Evolutionary conservation across 2,797 vertebrate genomes (phyloP).

Genomic region (Jordanella pulchra): DNA sequence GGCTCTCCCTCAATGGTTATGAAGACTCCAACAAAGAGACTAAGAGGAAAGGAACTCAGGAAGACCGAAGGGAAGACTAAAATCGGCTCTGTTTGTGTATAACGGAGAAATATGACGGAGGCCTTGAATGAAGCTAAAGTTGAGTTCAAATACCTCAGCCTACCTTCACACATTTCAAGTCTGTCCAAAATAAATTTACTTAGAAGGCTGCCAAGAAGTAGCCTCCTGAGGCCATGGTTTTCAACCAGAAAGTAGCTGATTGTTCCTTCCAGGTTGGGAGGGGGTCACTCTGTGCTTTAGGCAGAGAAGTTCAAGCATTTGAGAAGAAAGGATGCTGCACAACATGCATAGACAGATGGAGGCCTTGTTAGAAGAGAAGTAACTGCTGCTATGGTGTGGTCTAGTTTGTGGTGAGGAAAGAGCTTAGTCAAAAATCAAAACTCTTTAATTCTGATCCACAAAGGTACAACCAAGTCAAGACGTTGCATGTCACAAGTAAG

Average conservation of each 20-base stretch:
- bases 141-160: slow-evolving; percentile 59
- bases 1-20: slow-evolving; percentile 66
- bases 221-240: background rate
- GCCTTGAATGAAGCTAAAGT: slow-evolving; percentile 59
- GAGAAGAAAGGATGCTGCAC: background rate
- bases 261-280: too few relatives aligned
- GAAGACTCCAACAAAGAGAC: slow-evolving; percentile 61
- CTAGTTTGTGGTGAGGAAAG: too few relatives aligned
- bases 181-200: slow-evolving; percentile 26
- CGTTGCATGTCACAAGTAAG: too few relatives aligned
- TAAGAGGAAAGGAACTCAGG: slow-evolving; percentile 46
- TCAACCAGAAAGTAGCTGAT: too few relatives aligned
- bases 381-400: too few relatives aligned
- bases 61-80: slow-evolving; percentile 30
- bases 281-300: background rate
- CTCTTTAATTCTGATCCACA: too few relatives aligned
- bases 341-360: background rate
- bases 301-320: background rate
- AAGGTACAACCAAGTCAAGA: too few relatives aligned
- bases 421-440: too few relatives aligned
- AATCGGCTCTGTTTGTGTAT: slow-evolving; percentile 24
- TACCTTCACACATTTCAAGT: slow-evolving; percentile 54
- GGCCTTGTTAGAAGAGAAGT: background rate
- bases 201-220: background rate
- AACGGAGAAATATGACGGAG: slow-evolving; percentile 36